Evolutionary conservation across 2,113 vertebrate genomes (phyloP), one percentile per base, ranked within the genome.

Genomic region (Bubo blakistoni): DNA sequence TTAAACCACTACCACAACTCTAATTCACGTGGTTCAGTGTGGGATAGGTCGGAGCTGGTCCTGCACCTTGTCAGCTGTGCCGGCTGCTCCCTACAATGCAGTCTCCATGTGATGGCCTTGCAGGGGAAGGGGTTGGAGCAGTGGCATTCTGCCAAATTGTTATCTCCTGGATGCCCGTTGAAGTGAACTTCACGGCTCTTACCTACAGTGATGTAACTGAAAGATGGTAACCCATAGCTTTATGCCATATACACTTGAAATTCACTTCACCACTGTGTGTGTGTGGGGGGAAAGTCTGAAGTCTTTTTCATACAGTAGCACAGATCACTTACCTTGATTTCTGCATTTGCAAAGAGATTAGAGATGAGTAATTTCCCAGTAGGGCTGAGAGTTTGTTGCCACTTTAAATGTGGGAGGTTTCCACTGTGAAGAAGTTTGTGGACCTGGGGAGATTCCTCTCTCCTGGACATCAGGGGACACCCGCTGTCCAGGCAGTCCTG

Each of bases 41-140:
- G 47, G 38, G 42, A 29, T 72, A 7, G 3, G n/a, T 29, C 20
- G n/a, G 47, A 79, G 21, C n/a, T 49, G 26, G 21, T 52, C n/a
- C 26, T 49, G 13, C 1, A 1, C 34, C 29, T 29, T 0, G 0
- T 46, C 29, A 19, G 11, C 40, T 55, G 17, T 0, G 1, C 38
- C 0, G 0, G 17, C 69, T 47, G 16, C 38, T 85, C 16, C 16
- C 30, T n/a, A 40, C 11, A 19, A 11, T 0, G 0, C 20, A 13
- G 18, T 21, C 62, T 62, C 9, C 13, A 2, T 67, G 19, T 25
- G 26, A 22, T 58, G 46, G 20, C 42, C 42, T 78, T 47, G 26
- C 34, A n/a, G 30, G 40, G 16, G 5, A 78, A 54, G 38, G 12
- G 5, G 3, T 27, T 73, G 54, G 30, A 78, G 24, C 0, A 0